phyloP scores from a whole-genome alignment of 2,113 vertebrate species.

The Henicopernis longicauda region DNA sequence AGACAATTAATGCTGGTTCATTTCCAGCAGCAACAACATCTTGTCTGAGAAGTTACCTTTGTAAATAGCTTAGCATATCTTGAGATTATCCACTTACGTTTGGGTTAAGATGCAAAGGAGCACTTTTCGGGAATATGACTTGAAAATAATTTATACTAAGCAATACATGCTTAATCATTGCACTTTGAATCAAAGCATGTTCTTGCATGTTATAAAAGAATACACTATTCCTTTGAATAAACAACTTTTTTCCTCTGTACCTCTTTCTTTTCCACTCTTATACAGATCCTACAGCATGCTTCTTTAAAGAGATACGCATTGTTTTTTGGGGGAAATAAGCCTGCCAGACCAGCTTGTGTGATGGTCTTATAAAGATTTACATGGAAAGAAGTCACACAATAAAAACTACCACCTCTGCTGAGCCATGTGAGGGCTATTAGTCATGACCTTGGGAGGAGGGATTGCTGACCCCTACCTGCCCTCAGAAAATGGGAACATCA shows the following conservation, averaged over 20 bases:
- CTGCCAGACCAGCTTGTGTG: background rate
- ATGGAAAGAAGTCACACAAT: background rate
- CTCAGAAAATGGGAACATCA: background rate
- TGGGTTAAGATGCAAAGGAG: background rate
- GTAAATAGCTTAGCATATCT: background rate
- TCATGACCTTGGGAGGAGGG: background rate
- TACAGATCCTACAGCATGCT: background rate
- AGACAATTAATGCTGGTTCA: background rate
- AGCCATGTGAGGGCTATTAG: background rate
- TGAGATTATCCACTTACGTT: background rate
- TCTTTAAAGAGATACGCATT: background rate
- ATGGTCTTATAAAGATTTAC: background rate
- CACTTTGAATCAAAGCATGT: background rate
- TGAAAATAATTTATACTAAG: background rate
- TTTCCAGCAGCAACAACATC: background rate
- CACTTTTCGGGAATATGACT: background rate
- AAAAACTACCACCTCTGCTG: background rate
- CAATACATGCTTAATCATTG: background rate
- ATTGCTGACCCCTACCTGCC: background rate
- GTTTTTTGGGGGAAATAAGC: background rate
- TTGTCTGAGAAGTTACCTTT: background rate
- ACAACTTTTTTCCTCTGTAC: background rate
- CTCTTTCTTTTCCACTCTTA: background rate
- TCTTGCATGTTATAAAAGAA: background rate
- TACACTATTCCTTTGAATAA: background rate